These are phyloP conservation scores for Papilio gigon DNA, from an alignment of 2,888 invertebrate genomes.

Conservation along the genomic window DNA sequence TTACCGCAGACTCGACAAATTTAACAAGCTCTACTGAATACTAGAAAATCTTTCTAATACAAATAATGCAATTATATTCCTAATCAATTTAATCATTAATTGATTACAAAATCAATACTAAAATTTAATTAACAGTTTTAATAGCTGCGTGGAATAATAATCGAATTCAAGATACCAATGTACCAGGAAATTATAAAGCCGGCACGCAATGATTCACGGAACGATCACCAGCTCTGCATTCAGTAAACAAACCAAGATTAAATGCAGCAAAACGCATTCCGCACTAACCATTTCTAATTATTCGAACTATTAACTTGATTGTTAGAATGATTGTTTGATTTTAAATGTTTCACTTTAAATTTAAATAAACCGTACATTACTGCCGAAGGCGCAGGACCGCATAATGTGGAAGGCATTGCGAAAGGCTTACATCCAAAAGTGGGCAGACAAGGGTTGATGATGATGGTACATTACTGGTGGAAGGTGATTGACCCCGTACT, in stretches of 20 bases:
- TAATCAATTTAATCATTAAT: neutral
- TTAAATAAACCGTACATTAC: no score
- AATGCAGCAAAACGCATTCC: conserved; percentile 15
- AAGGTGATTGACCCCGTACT: no score
- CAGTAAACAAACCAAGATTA: conserved; percentile 33
- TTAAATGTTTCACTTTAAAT: neutral
- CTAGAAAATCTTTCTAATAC: no score
- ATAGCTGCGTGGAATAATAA: neutral
- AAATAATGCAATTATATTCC: neutral
- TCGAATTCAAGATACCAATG: conserved; percentile 7
- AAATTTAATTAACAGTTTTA: conserved; percentile 1
- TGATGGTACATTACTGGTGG: no score
- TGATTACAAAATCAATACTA: neutral
- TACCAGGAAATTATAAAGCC: conserved; percentile 27
- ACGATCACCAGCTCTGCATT: conserved; percentile 27
- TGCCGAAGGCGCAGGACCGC: no score
- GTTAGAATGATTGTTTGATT: conserved; percentile 2
- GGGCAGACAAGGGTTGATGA: no score
- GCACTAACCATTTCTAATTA: conserved; percentile 21
- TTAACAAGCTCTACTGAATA: no score
- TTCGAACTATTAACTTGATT: conserved; percentile 7
- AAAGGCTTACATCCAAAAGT: no score
- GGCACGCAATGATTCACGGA: conserved; percentile 15
- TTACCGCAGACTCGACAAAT: no score
- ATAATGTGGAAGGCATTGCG: no score